phyloP scores from a whole-genome alignment of 2,888 invertebrate genomes.

The Caprella mutica region DNA sequence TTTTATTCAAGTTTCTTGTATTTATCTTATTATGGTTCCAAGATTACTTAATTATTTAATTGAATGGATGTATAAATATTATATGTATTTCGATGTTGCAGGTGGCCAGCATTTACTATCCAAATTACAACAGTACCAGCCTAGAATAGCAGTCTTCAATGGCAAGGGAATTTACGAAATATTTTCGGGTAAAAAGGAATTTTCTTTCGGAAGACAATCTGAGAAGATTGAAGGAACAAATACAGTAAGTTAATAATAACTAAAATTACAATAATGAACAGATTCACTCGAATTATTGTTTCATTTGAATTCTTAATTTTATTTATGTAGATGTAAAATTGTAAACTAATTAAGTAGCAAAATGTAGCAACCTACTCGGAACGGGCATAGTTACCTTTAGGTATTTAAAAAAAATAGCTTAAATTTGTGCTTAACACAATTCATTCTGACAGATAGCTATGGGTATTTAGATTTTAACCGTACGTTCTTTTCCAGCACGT shows the following conservation, averaged over 20 bases:
- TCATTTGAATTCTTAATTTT: not conserved
- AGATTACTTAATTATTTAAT: too few species aligned
- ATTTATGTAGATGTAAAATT: too few species aligned
- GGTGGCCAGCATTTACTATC: constrained; percentile 73
- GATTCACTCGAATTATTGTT: not conserved
- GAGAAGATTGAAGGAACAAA: constrained; percentile 86
- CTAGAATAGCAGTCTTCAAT: constrained; percentile 94
- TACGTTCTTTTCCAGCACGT: constrained; percentile 58
- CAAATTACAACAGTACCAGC: constrained; percentile 80
- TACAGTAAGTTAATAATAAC: constrained; percentile 55
- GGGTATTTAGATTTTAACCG: not conserved
- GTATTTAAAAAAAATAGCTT: too few species aligned
- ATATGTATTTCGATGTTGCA: constrained; percentile 35
- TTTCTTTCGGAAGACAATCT: constrained; percentile 90
- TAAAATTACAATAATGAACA: not conserved
- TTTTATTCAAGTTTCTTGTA: too few species aligned
- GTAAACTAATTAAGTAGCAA: too few species aligned
- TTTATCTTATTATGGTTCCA: too few species aligned
- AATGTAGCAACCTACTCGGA: too few species aligned
- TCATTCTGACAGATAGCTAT: too few species aligned
- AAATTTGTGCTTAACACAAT: too few species aligned
- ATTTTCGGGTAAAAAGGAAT: constrained; percentile 95
- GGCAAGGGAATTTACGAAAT: constrained; percentile 97
- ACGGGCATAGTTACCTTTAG: too few species aligned
- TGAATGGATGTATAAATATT: too few species aligned